Base-by-base conservation (phyloP, 2,797 vertebrate genomes). In the Arctocebus calabarensis region DNA sequence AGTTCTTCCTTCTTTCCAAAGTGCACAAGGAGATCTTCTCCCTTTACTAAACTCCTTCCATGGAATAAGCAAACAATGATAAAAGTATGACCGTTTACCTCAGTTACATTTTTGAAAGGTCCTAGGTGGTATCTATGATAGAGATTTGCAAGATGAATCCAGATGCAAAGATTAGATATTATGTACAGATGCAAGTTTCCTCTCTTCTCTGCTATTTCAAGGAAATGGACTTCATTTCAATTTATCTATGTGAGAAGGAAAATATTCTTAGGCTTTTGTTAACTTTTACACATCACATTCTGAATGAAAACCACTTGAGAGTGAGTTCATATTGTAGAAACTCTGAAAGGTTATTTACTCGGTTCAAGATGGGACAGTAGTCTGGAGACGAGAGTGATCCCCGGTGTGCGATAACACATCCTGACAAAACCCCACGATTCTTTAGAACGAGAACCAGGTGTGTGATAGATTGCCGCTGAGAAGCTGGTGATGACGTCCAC, bases 291-390 rank as follows among this genome's bases (percentile, higher is more conserved):
- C 12, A 83, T 19, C 20, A 55, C 17, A 68, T 32, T 71, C n/a
- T 85, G 85, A 77, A n/a, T 87, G 61, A 93, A 91, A 82, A 32
- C 9, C 32, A 52, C 61, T 4, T 27, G 43, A 84, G 87, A 59
- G 20, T 68, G 74, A 20, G 3, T 83, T 97, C 48, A 1, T 37
- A 57, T 52, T 29, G 68, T 45, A 93, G 86, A 95, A 7, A 20
- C 59, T 96, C 70, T 93, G 5, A 45, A 27, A 81, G 13, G 3
- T 90, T 94, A 88, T 95, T 91, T 91, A 73, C 61, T 95, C 84
- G 90, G 45, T 88, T 97, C 78, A 84, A 66, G 83, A 81, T n/a
- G 75, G 55, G 95, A 12, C 48, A 94, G 57, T 81, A 87, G 32
- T 16, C 32, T 86, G 37, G 57, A 90, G 77, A 57, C 32, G 7